Evolutionary conservation across 2,113 vertebrate genomes (phyloP), one percentile per base, ranked within the genome.

Genomic region (Labrus mixtus): DNA sequence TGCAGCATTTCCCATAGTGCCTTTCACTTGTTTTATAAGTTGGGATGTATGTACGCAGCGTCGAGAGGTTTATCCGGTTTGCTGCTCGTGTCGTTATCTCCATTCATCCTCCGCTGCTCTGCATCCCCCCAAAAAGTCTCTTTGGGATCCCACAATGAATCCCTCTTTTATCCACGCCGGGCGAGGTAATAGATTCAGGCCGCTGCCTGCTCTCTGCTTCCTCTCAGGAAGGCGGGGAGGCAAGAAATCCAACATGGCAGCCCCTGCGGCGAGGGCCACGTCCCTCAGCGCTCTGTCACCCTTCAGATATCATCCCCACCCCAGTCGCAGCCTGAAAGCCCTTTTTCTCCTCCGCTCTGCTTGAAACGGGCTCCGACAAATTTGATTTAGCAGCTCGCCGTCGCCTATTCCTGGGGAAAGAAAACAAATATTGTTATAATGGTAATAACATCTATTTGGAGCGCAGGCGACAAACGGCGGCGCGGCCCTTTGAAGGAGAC

Each of bases 371-470:
- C 90, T 91, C 82, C 79, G 88, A 94, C 92, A 94, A 94, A 95
- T 95, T 94, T 86, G 93, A 95, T 95, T 95, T 94, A 92, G 92
- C 89, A 64, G 86, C 90, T 85, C 68, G 73, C 87, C 61, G 73
- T 77, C 48, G 73, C 86, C 86, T 87, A 48, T 90, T 90, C 86
- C 90, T 70, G 33, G 72, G 87, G 79, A 90, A 87, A 92, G 88
- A 93, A 95, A 95, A 94, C 94, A 95, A 95, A 95, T 94, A 94
- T 95, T 95, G 93, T 95, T 95, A 91, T 94, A 93, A 91, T 90
- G 92, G 91, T 95, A 95, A 95, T 95, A 94, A 95, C 93, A 93
- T 93, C 91, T 93, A 94, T 94, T 93, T 91, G 90, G 81, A 87
- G 85, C 59, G 56, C 64, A 29, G 64, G 79, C 86, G 76, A 91